Percentiles rank a stretch among this genome's conserved stretches.
Conservation (phyloP, 2,888 invertebrate genomes). For the Leucozona laternaria region DNA sequence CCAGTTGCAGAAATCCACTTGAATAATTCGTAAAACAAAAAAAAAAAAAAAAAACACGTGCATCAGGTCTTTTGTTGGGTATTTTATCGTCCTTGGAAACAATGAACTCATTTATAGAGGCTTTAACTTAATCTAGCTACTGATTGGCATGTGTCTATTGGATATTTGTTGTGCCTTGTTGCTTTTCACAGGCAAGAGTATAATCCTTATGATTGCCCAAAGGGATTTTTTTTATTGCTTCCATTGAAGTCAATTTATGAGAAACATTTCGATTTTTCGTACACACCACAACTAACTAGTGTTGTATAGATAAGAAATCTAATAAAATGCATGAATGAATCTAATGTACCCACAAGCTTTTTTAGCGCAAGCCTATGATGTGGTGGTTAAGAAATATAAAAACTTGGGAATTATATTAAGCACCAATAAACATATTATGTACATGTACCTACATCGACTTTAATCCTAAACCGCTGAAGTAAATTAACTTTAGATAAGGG, state of each 20-base stretch:
- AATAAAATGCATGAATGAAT: slow-evolving; percentile 18
- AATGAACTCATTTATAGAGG: slow-evolving; percentile 22
- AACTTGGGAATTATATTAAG: too few species aligned
- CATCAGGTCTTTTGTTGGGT: neutral
- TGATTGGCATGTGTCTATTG: slow-evolving; percentile 41
- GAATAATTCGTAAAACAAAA: slow-evolving; percentile 10
- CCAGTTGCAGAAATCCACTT: slow-evolving; percentile 30
- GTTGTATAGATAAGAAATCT: neutral
- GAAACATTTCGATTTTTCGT: neutral
- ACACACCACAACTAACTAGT: neutral
- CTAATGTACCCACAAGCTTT: neutral
- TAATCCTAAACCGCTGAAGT: too few species aligned
- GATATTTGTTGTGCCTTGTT: slow-evolving; percentile 16
- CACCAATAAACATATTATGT: too few species aligned
- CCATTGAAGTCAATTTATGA: neutral
- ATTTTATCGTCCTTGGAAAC: slow-evolving; percentile 18
- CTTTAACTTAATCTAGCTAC: slow-evolving; percentile 37
- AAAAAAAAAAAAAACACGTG: neutral
- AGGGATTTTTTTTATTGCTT: slow-evolving; percentile 7
- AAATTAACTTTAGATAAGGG: too few species aligned
- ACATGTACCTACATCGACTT: too few species aligned
- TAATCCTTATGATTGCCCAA: slow-evolving; percentile 14
- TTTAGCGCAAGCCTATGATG: neutral
- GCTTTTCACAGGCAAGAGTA: neutral
- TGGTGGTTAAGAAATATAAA: too few species aligned